phyloP scores from a whole-genome alignment of 2,113 vertebrate genomes.

The Epinephelus fuscoguttatus region DNA sequence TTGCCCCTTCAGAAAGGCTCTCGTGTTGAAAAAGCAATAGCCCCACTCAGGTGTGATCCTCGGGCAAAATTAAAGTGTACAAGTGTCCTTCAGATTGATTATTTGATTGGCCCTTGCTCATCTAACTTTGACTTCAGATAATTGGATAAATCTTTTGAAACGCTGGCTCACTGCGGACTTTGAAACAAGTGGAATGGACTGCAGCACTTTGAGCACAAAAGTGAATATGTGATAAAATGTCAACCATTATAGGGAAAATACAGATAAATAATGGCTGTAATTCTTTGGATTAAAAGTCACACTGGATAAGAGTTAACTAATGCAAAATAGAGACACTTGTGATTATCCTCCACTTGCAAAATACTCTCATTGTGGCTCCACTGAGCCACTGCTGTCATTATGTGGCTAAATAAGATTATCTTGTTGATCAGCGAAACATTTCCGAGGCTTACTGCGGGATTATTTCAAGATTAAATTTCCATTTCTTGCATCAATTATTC shows the following conservation, averaged over 20 bases:
- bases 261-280: neutral
- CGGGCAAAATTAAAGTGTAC: conserved; percentile 50
- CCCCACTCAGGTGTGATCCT: conserved; percentile 60
- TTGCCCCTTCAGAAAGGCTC: conserved; percentile 37
- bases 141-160: conserved; percentile 54
- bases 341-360: neutral
- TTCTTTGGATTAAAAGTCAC: neutral
- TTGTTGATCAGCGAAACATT: conserved; percentile 37
- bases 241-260: neutral
- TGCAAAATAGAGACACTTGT: conserved; percentile 8
- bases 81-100: conserved; percentile 69
- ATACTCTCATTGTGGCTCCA: neutral
- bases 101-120: conserved; percentile 66
- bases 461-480: conserved; percentile 36
- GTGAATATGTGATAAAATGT: neutral
- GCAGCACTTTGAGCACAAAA: conserved; percentile 12
- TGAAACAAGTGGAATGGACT: conserved; percentile 15
- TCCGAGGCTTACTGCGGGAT: conserved; percentile 21
- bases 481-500: conserved; percentile 39
- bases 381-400: conserved; percentile 19
- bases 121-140: conserved; percentile 60
- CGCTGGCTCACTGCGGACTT: conserved; percentile 8
- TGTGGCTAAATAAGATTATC: conserved; percentile 27
- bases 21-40: conserved; percentile 40
- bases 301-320: neutral